phyloP scores from a whole-genome alignment of 2,113 vertebrate species.

The Glareola pratincola region DNA sequence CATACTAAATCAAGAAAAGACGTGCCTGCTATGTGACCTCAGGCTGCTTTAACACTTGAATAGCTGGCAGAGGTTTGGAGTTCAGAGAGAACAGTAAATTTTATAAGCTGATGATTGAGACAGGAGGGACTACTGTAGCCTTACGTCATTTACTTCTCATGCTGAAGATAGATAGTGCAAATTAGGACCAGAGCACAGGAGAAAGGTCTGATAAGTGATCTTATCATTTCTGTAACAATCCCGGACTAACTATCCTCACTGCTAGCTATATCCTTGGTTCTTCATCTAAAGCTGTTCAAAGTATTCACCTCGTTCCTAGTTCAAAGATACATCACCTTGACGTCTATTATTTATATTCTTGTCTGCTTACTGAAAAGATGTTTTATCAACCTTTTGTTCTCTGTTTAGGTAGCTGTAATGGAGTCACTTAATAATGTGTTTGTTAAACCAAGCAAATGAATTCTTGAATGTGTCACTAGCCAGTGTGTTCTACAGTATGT shows the following conservation, averaged over 20 bases:
- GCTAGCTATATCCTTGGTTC: neutral
- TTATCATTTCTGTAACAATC: neutral
- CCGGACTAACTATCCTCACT: neutral
- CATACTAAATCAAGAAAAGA: neutral
- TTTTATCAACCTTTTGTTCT: neutral
- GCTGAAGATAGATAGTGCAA: neutral
- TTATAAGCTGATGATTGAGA: neutral
- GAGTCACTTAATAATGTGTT: neutral
- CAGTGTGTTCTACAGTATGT: neutral
- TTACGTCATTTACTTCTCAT: neutral
- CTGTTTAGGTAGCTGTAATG: neutral
- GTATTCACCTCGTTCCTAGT: neutral
- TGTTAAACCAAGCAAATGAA: neutral
- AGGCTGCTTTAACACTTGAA: neutral
- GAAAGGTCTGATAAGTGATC: neutral
- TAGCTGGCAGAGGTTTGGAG: neutral
- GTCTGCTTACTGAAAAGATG: neutral
- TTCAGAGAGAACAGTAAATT: neutral
- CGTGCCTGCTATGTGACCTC: neutral
- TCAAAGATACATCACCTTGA: neutral
- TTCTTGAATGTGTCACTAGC: neutral
- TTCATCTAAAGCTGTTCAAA: neutral
- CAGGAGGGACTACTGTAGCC: neutral
- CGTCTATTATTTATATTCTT: neutral
- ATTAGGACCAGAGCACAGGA: neutral